Base-by-base conservation (phyloP, 92 coral and sea anemone genomes). In the Heteractis magnifica region DNA sequence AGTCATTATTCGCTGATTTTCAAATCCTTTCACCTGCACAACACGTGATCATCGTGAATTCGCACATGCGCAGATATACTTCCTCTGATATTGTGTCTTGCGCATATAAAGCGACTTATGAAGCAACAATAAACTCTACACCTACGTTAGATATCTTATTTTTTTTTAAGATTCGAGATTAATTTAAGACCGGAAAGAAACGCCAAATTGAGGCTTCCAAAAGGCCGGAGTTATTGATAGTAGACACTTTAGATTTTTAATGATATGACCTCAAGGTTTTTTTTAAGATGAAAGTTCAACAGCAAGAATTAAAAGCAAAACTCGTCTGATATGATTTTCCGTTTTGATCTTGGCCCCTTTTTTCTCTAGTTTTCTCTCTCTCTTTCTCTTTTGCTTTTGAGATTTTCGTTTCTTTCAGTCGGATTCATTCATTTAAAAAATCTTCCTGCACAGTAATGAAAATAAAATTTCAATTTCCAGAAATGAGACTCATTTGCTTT, bases 131-230 rank as follows among this genome's bases (percentile, higher is more conserved):
- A 12, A 53, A 53, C 58, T 53, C 58, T 64, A 64, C 71, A 4
- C 71, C 71, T 68, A 20, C 49, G 73, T 48, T 5, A 68, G 44
- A 68, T 10, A 48, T 23, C 44, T 34, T 34, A 1, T 23, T 23
- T 20, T 68, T 68, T 21, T 21, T 9, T 4, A 68, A 23, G 73
- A 68, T 26, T 68, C 44, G 49, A 68, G 73, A 10, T 20, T 68
- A 26, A 68, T 21, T 23, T 21, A 68, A 68, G 48, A 13, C 73
- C 73, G 73, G 73, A 68, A 68, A 68, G 73, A 68, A 68, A 68
- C 49, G 73, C 73, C 73, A 68, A 26, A 8, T 68, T 68, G 13
- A 21, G 14, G 16, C 10, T 68, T 68, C 15, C 15, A 26, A 68
- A 68, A 68, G 73, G 14, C 73, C 23, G 21, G 23, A 18, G 73